Conservation (phyloP, 2,113 vertebrate genomes). For the Todiramphus saurophagus region DNA sequence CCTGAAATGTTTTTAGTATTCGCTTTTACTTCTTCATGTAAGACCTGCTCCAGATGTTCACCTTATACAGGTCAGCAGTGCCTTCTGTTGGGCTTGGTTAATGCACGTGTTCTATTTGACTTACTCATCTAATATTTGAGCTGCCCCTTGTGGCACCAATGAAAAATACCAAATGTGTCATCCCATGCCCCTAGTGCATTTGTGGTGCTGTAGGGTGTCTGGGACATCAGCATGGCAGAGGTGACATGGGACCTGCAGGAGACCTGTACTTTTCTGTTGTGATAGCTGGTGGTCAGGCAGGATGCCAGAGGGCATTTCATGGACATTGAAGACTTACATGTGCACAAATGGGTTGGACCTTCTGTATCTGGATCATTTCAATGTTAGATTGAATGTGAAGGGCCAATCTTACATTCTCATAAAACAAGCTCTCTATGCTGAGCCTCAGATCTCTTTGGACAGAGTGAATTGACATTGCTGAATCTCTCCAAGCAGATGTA, state of each 20-base stretch:
- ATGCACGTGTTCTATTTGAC: background rate
- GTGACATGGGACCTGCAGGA: background rate
- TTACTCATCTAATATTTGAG: background rate
- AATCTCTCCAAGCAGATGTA: background rate
- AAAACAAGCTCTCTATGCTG: background rate
- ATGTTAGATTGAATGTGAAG: background rate
- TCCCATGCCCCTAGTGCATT: background rate
- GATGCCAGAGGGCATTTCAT: background rate
- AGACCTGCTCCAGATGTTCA: background rate
- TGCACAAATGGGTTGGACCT: background rate
- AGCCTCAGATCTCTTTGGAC: background rate
- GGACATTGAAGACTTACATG: background rate
- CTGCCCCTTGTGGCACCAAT: background rate
- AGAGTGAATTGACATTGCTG: background rate
- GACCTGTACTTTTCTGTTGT: background rate
- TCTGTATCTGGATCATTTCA: background rate
- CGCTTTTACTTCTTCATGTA: rapidly evolving
- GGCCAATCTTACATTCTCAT: background rate
- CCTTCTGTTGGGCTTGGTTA: background rate
- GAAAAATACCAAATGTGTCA: background rate
- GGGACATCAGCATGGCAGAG: background rate
- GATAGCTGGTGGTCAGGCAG: background rate
- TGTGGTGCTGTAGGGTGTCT: background rate
- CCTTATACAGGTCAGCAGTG: background rate
- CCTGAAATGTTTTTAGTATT: background rate